Evolutionary conservation across 2,797 vertebrate genomes (phyloP).

Genomic region (Australoheros facetus): DNA sequence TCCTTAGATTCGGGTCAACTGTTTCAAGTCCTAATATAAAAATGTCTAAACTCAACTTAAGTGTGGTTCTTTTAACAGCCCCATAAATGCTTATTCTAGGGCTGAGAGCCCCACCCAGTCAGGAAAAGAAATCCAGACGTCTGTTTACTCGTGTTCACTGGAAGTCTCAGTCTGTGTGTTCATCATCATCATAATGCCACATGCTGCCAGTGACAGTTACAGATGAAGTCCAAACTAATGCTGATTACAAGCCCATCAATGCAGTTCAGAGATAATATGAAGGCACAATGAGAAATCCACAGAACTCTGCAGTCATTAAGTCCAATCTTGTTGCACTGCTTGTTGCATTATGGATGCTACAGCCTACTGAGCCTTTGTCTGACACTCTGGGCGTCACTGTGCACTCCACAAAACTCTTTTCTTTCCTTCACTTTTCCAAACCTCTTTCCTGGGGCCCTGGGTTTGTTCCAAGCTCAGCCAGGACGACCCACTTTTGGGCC

Average conservation of each 20-base stretch:
- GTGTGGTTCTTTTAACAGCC: constrained; percentile 3
- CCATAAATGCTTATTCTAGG: constrained; percentile 19
- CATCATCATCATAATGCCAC: neutral
- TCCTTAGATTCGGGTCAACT: neutral
- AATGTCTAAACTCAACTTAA: neutral
- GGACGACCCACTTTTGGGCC: constrained; percentile 70
- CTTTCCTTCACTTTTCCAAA: constrained; percentile 9
- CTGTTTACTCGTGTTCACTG: constrained; percentile 7
- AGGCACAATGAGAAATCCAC: neutral
- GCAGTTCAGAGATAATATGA: neutral
- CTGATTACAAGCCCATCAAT: neutral
- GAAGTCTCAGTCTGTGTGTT: neutral
- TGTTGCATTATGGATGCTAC: neutral
- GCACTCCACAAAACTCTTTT: constrained; percentile 15
- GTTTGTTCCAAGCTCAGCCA: constrained; percentile 69
- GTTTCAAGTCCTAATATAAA: neutral
- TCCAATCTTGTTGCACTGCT: neutral
- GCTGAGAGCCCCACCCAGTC: neutral
- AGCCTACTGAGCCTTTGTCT: constrained; percentile 49
- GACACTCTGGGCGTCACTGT: constrained; percentile 2
- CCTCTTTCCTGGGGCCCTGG: constrained; percentile 25
- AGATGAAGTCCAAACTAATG: neutral
- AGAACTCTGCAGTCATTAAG: neutral
- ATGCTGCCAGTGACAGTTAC: neutral
- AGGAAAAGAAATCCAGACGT: neutral